Conservation (phyloP, 2,888 invertebrate genomes). For the Lasioglossum oenotherae region DNA sequence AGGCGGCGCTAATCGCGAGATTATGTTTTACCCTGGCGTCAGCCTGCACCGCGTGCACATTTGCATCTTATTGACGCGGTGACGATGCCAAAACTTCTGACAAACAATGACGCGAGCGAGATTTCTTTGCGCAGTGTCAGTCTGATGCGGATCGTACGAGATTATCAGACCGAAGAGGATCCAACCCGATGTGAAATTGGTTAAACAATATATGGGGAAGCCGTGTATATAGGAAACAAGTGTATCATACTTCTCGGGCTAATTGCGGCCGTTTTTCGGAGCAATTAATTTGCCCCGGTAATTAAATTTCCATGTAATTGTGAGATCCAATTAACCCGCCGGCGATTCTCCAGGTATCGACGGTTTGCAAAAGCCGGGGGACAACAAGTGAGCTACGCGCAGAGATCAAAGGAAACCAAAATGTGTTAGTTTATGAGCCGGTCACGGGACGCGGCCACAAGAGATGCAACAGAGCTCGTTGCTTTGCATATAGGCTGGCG, state of each 20-base stretch:
- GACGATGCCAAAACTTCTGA: constrained; percentile 27
- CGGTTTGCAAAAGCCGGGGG: constrained; percentile 47
- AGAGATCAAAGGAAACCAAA: constrained; percentile 61
- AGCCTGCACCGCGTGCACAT: constrained; percentile 59
- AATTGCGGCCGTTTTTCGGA: constrained; percentile 18
- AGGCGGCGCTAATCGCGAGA: constrained; percentile 69
- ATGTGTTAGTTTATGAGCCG: constrained; percentile 57
- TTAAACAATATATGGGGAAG: not conserved
- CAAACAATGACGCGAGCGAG: constrained; percentile 9
- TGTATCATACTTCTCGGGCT: not conserved
- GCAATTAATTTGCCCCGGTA: constrained; percentile 38
- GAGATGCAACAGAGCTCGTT: constrained; percentile 47
- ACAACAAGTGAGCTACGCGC: constrained; percentile 43
- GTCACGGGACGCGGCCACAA: constrained; percentile 23
- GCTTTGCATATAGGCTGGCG: constrained; percentile 49
- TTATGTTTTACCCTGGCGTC: constrained; percentile 59
- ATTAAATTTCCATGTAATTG: constrained; percentile 51
- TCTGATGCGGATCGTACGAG: not conserved
- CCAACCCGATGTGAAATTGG: not conserved
- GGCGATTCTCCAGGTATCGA: constrained; percentile 21
- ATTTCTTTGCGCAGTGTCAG: not conserved
- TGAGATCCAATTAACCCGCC: constrained; percentile 40
- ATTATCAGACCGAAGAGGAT: too few species aligned
- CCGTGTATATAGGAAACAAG: not conserved
- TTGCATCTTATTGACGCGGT: constrained; percentile 69